phyloP scores from a whole-genome alignment of 2,888 invertebrate genomes.

The Brachypalpus laphriformis region DNA sequence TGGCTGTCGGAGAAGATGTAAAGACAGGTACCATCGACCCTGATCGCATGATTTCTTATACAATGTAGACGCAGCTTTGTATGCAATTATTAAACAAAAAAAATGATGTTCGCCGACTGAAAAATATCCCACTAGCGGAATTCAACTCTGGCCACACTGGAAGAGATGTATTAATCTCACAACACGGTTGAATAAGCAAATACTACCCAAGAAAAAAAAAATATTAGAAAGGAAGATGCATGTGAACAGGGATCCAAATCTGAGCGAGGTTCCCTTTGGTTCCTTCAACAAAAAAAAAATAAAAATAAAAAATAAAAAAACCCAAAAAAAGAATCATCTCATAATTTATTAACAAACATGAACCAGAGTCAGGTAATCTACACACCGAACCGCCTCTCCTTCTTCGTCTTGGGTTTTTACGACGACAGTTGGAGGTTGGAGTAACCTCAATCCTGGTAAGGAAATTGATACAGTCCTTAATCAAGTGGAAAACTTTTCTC shows the following conservation, averaged over 20 bases:
- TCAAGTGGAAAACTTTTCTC: conserved; percentile 70
- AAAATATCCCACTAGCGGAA: too few relatives aligned
- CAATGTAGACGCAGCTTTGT: too few relatives aligned
- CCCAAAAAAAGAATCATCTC: conserved; percentile 45
- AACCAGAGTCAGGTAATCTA: conserved; percentile 33
- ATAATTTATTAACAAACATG: conserved; percentile 70
- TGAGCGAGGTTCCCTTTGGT: conserved; percentile 18
- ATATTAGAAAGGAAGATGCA: conserved; percentile 5
- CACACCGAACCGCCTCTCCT: conserved; percentile 28
- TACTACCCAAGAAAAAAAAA: background rate
- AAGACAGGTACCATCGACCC: too few relatives aligned
- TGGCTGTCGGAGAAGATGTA: too few relatives aligned
- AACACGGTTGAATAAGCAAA: conserved; percentile 32
- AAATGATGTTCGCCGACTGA: too few relatives aligned
- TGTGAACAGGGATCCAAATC: background rate
- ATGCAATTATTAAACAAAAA: too few relatives aligned
- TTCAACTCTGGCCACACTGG: too few relatives aligned
- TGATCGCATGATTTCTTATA: too few relatives aligned
- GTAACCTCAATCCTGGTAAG: conserved; percentile 53
- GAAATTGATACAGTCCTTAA: conserved; percentile 72
- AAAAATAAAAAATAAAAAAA: too few relatives aligned
- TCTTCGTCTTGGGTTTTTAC: conserved; percentile 43
- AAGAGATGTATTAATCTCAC: conserved; percentile 34
- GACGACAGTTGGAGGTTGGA: conserved; percentile 14
- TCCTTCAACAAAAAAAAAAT: too few relatives aligned